Evolutionary conservation across 1,140 invertebrate species (phyloP), one percentile per base, ranked within the genome.

Genomic region (Drosophila simulans): DNA sequence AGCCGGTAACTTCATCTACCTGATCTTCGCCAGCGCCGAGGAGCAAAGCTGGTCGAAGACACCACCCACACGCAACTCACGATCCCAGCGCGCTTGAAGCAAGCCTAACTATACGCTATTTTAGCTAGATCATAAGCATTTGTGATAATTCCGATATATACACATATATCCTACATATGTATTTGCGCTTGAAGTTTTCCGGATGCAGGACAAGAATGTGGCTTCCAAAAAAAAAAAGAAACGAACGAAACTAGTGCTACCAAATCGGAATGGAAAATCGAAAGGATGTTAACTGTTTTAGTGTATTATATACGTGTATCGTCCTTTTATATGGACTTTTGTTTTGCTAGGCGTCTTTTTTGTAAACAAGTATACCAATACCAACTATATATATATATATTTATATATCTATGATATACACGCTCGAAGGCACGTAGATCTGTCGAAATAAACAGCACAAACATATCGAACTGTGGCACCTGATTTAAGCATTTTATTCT

Each of bases 1-100:
- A 15, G 93, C 94, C 10, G 95, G 95, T 0, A 97, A 96, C 90
- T 93, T 96, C 3, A 95, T 98, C 80, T 98, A 97, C 91, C 91
- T 96, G 43, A 92, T 97, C 49, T 97, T 98, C 86, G 96, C 96
- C 0, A 96, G 96, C 51, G 97, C 96, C 1, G 95, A 95, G 31
- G 95, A 97, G 90, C 96, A 98, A 91, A 93, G 93, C 2, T 97
- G 97, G 97, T 95, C 95, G 0, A 45, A 64, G 37, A 12, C 11
- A 4, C 17, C 25, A 15, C 8, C 10, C 7, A 8, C 20, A 15
- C 48, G 39, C 49, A 25, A 10, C 64, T 2, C 15, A 56, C 69
- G 64, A 49, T 62, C 48, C 45, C 71, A 65, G 51, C 66, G 25
- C 40, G 43, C 71, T 45, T 74, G 39, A 64, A 39, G 53, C 53